Evolutionary conservation across 2,797 vertebrate species (phyloP).

Genomic region (Argentina silus): DNA sequence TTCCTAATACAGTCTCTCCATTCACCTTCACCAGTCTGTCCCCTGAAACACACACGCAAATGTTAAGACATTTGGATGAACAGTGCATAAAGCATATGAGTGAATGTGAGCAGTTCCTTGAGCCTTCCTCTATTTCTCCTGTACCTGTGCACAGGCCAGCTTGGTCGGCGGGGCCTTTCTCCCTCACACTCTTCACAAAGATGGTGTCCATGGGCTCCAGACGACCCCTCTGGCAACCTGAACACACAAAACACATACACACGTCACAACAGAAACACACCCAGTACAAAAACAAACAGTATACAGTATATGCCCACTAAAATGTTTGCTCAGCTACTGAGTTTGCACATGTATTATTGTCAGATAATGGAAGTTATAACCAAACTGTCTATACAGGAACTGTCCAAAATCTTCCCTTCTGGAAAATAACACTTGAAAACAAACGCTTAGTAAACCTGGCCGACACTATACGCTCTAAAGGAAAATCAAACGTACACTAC

Average conservation of each 20-base stretch:
- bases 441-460: neutral
- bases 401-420: too few species aligned
- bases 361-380: too few species aligned
- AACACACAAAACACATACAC: conserved; percentile 4
- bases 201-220: conserved; percentile 98
- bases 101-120: neutral
- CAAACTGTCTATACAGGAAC: too few species aligned
- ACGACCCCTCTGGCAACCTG: conserved; percentile 71
- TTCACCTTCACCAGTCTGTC: conserved; percentile 96
- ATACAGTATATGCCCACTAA: neutral
- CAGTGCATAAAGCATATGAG: neutral
- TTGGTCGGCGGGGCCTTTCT: conserved; percentile 87
- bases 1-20: conserved; percentile 90
- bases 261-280: neutral
- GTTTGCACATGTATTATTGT: too few species aligned
- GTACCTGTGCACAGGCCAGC: conserved; percentile 92
- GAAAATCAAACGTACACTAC: too few species aligned
- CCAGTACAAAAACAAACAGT: neutral
- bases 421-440: neutral
- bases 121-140: conserved; percentile 18
- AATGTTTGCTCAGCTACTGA: too few species aligned
- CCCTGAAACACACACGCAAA: conserved; percentile 71
- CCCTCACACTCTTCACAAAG: conserved; percentile 95
- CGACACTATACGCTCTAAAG: neutral
- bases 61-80: neutral